Percentiles rank a stretch among this genome's conserved stretches.
Evolutionary conservation across 2,113 vertebrate genomes (phyloP).

Genomic region (Fulica atra): DNA sequence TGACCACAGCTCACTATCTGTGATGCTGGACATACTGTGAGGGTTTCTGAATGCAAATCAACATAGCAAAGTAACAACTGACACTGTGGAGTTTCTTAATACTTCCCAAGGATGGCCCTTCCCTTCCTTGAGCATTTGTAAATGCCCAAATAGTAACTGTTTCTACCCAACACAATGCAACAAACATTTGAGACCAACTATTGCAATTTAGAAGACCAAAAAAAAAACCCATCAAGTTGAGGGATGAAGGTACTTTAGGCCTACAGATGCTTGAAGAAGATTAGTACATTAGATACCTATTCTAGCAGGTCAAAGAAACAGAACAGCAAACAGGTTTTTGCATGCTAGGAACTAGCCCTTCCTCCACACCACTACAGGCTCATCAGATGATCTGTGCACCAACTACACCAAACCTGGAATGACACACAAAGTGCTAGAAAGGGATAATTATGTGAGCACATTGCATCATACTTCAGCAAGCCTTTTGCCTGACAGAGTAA

Average conservation of each 20-base stretch:
- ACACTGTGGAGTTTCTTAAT: neutral
- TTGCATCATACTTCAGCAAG: neutral
- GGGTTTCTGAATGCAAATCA: neutral
- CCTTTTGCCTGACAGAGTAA: neutral
- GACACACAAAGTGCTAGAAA: neutral
- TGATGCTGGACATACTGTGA: rapidly evolving
- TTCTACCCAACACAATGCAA: neutral
- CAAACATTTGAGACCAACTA: neutral
- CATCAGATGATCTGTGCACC: neutral
- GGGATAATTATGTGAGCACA: neutral
- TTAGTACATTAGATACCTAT: neutral
- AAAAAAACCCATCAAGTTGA: neutral
- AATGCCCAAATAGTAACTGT: neutral
- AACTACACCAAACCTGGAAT: neutral
- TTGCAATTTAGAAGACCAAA: neutral
- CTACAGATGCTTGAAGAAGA: neutral
- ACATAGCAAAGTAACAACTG: neutral
- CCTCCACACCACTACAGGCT: neutral
- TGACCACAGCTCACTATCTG: neutral
- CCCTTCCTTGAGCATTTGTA: neutral
- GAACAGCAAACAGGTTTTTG: neutral
- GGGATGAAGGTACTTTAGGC: neutral
- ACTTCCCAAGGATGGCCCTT: neutral
- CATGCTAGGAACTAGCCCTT: neutral
- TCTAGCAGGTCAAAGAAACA: neutral